A percentile compares a stretch with the other conserved stretches of the same genome.
Conservation (phyloP, 2,888 invertebrate genomes). For the Cryptocephalus primarius region DNA sequence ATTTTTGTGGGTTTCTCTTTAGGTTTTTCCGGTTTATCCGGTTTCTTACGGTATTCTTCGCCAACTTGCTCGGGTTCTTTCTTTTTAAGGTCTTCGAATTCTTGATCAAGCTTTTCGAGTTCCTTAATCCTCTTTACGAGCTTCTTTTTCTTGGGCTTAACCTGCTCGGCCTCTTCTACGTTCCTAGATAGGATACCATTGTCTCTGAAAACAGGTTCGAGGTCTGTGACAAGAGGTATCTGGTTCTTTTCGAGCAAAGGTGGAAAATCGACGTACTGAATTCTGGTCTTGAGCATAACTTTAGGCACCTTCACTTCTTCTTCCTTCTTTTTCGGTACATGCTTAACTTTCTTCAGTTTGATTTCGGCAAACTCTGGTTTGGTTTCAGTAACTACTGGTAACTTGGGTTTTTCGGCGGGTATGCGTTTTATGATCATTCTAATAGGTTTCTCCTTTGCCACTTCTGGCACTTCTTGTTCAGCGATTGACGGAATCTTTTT, state of each 20-base stretch:
- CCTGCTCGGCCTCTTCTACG: constrained; percentile 36
- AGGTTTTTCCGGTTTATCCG: constrained; percentile 27
- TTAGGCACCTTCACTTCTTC: constrained; percentile 44
- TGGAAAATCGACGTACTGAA: constrained; percentile 43
- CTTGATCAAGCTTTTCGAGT: constrained; percentile 24
- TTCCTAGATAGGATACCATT: constrained; percentile 40
- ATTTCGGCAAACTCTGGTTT: constrained; percentile 53
- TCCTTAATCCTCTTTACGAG: constrained; percentile 29
- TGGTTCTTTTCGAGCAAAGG: constrained; percentile 26
- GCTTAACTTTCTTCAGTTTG: constrained; percentile 42
- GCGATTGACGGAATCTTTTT: constrained; percentile 23
- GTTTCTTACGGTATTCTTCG: constrained; percentile 24
- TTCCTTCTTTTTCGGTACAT: constrained; percentile 18
- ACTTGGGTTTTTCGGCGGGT: constrained; percentile 36
- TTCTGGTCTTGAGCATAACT: constrained; percentile 57
- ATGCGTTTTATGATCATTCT: constrained; percentile 17
- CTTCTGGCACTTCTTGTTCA: constrained; percentile 19
- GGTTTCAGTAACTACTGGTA: constrained; percentile 45
- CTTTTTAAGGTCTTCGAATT: constrained; percentile 27
- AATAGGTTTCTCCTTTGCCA: constrained; percentile 18
- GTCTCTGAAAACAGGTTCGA: constrained; percentile 28
- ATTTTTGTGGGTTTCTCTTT: constrained; percentile 24
- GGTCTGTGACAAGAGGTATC: constrained; percentile 25
- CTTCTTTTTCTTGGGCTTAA: constrained; percentile 26
- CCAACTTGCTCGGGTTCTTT: constrained; percentile 16